phyloP scores from a whole-genome alignment of 2,797 vertebrate species.

The Ptychadena robeensis region DNA sequence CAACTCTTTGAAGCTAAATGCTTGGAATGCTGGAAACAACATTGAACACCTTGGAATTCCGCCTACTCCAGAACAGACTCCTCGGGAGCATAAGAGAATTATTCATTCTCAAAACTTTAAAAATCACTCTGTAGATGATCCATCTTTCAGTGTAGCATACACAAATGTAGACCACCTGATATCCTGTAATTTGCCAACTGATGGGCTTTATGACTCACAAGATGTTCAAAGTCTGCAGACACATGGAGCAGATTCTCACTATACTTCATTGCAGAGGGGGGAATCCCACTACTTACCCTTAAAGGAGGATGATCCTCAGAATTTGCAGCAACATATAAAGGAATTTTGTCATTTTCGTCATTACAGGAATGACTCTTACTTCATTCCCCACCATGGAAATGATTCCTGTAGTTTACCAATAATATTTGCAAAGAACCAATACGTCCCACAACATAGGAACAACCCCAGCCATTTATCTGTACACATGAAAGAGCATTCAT shows the following conservation, averaged over 20 bases:
- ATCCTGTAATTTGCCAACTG: conserved; percentile 41
- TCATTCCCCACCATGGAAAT: conserved; percentile 11
- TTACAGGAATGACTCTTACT: conserved; percentile 14
- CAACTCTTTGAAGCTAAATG: conserved; percentile 67
- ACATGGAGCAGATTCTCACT: conserved; percentile 11
- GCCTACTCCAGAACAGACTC: conserved; percentile 95
- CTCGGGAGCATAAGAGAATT: conserved; percentile 89
- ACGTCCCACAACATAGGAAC: conserved; percentile 12
- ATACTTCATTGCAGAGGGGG: conserved; percentile 63
- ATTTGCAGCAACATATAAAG: conserved; percentile 72
- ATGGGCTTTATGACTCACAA: conserved; percentile 19
- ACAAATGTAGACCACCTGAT: conserved; percentile 73
- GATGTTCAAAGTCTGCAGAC: neutral
- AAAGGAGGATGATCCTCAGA: conserved; percentile 74
- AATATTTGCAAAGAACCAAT: conserved; percentile 4
- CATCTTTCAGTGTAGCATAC: conserved; percentile 83
- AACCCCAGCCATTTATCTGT: conserved; percentile 5
- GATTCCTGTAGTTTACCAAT: conserved; percentile 17
- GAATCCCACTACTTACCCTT: conserved; percentile 74
- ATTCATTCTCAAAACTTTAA: conserved; percentile 85
- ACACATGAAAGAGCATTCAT: conserved; percentile 18
- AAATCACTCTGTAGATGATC: conserved; percentile 75
- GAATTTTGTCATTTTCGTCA: neutral
- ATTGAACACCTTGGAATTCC: conserved; percentile 90
- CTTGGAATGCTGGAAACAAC: conserved; percentile 86